Evolutionary conservation across 1,140 invertebrate species (phyloP), one percentile per base, ranked within the genome.

Genomic region (Orussus abietinus): DNA sequence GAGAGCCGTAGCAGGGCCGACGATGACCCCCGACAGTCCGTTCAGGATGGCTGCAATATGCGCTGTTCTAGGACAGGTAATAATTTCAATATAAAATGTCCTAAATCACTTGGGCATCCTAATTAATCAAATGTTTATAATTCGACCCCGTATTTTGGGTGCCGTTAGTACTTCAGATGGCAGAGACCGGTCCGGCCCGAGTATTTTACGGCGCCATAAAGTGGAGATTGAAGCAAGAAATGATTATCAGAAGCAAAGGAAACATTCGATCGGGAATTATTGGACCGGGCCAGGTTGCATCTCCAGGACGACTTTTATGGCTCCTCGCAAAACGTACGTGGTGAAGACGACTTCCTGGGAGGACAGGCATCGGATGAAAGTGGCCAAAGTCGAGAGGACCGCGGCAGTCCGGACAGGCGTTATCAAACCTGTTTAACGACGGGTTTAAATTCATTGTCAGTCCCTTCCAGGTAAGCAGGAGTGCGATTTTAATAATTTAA

Each of bases 21-120:
- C 41, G 6, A 66, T 57, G 2, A 70, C 63, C 15, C 69, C 69
- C 19, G 62, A 56, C 15, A 72, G 43, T 12, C 63, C 64, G 47
- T 69, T 69, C 10, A 66, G 49, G 39, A 69, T 55, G 5, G 64
- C 59, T 32, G 64, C 58, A 2, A 59, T 19, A 39, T 69, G 64
- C 6, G 55, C 61, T 9, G 54, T 44, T 36, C 72, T 74, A 39
- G 21, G 28, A 35, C 9, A 13, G 33, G 7, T 7, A 32, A 32
- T 6, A 32, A 32, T 32, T 9, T 9, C 7, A 32, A n/a, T 32
- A 9, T 28, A 50, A 36, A 20, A 42, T 43, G 17, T 36, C n/a
- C n/a, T n/a, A n/a, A n/a, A n/a, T n/a, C n/a, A n/a, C n/a, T n/a
- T n/a, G n/a, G n/a, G n/a, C n/a, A n/a, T n/a, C n/a, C n/a, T n/a